These are phyloP conservation scores for Cotesia glomerata DNA, from an alignment of 1,140 invertebrate genomes.

Conservation along the genomic window DNA sequence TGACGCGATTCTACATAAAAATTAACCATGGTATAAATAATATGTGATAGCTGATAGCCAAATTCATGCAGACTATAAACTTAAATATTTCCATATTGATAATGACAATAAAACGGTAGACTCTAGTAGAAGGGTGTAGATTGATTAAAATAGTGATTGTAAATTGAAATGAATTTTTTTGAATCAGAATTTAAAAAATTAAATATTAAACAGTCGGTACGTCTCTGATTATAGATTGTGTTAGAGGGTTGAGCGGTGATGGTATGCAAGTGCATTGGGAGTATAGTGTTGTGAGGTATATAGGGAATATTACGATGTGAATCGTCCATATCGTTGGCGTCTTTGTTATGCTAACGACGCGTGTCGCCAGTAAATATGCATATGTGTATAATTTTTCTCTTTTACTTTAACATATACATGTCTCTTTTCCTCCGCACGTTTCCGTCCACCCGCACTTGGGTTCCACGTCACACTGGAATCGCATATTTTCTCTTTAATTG, in stretches of 20 bases:
- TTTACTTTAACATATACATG: background rate
- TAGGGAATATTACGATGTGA: conserved; percentile 39
- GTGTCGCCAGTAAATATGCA: conserved; percentile 58
- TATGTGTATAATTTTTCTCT: conserved; percentile 30
- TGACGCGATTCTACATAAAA: no score
- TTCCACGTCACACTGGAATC: conserved; percentile 28
- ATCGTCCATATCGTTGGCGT: conserved; percentile 38
- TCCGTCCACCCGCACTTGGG: background rate
- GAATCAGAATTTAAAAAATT: background rate
- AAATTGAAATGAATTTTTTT: no score
- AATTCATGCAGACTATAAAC: no score
- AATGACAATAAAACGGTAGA: no score
- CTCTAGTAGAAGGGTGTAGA: no score
- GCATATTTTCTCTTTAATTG: conserved; percentile 63
- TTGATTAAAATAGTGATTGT: no score
- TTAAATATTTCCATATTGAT: no score
- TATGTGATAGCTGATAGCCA: no score
- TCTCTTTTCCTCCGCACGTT: conserved; percentile 16
- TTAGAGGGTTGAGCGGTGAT: no score
- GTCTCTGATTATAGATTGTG: background rate
- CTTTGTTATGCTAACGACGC: conserved; percentile 56
- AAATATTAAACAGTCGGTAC: background rate
- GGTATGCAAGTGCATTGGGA: conserved; percentile 16
- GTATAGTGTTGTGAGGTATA: background rate
- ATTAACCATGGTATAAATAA: no score